phyloP scores from a whole-genome alignment of 2,797 vertebrate species.

The Poecilia velifera region DNA sequence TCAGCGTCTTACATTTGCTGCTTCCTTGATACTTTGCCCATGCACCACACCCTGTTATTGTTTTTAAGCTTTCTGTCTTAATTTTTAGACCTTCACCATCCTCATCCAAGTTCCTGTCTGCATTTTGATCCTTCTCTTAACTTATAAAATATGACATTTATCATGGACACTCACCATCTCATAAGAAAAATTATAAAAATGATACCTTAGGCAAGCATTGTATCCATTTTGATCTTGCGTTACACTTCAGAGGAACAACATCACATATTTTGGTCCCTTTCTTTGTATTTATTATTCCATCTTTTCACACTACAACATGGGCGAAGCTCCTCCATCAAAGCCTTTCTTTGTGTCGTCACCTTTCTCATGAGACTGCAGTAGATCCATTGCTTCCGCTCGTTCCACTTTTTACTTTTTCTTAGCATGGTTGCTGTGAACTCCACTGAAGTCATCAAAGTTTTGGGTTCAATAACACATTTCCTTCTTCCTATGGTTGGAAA shows the following conservation, averaged over 20 bases:
- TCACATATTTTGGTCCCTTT: slow-evolving; percentile 9
- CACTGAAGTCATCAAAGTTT: slow-evolving; percentile 52
- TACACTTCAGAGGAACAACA: slow-evolving; percentile 26
- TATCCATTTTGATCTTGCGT: slow-evolving; percentile 31
- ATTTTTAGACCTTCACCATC: background rate
- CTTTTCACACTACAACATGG: slow-evolving; percentile 37
- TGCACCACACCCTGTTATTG: background rate
- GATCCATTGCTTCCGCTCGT: slow-evolving; percentile 46
- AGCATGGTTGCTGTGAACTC: slow-evolving; percentile 24
- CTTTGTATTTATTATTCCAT: slow-evolving; percentile 13
- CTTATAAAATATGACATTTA: slow-evolving; percentile 1
- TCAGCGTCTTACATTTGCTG: background rate
- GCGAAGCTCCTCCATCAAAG: slow-evolving; percentile 50
- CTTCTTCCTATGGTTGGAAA: slow-evolving; percentile 31
- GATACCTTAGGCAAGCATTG: slow-evolving; percentile 1
- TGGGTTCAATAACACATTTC: slow-evolving; percentile 52
- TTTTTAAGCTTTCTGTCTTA: background rate
- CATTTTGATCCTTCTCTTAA: background rate
- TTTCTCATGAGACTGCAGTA: slow-evolving; percentile 33
- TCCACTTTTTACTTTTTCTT: slow-evolving; percentile 29
- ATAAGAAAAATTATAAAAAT: slow-evolving; percentile 13
- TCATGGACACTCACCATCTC: slow-evolving; percentile 16
- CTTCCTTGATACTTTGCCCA: background rate
- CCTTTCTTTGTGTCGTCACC: slow-evolving; percentile 37
- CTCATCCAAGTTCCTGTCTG: background rate